Conservation (phyloP, 2,797 vertebrate species). For the Pyrocephalus nanus region DNA sequence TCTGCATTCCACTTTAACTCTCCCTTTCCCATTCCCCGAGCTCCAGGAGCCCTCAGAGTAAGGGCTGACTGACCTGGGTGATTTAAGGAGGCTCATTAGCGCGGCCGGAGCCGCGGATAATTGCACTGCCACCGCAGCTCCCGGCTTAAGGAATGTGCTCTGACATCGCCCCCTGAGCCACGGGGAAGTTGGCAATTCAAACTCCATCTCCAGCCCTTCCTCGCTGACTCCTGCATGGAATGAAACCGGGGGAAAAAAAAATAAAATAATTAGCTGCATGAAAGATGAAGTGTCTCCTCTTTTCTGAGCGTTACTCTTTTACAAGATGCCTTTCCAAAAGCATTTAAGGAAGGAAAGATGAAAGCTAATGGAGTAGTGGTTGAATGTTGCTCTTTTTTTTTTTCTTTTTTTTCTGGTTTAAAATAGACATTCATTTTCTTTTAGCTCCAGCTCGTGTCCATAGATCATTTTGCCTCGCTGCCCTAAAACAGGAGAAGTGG, state of each 20-base stretch:
- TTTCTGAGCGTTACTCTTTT: not conserved
- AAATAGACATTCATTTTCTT: slow-evolving; percentile 18
- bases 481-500: not conserved
- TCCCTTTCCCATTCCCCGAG: not conserved
- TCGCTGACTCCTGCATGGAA: not conserved
- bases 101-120: not conserved
- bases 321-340: not conserved
- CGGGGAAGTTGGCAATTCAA: not conserved
- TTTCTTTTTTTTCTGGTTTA: not conserved
- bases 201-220: not conserved
- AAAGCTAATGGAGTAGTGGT: not conserved
- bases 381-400: not conserved
- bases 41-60: not conserved
- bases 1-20: not conserved
- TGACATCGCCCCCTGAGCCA: not conserved
- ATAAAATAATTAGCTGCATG: not conserved
- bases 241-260: not conserved
- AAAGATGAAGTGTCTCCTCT: slow-evolving; percentile 3
- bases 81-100: not conserved
- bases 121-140: not conserved
- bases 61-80: not conserved
- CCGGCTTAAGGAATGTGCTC: not conserved
- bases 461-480: not conserved
- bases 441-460: not conserved
- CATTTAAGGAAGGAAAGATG: slow-evolving; percentile 31